phyloP scores from a whole-genome alignment of 2,888 invertebrate species.

The Eupithecia pulchellata region DNA sequence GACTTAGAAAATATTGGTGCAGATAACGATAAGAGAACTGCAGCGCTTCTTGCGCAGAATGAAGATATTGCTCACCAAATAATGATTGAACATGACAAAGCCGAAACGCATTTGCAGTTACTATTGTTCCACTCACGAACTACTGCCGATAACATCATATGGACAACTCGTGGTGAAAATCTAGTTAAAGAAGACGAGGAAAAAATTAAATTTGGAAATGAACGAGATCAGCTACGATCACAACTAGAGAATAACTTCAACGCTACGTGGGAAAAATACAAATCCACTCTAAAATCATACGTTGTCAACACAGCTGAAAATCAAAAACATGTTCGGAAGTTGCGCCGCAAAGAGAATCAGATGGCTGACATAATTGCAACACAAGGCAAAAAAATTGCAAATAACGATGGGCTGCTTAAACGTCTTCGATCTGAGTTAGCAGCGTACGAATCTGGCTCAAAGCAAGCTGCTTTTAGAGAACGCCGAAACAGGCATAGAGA shows the following conservation, averaged over 20 bases:
- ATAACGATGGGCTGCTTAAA: slow-evolving; percentile 68
- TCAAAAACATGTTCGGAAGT: slow-evolving; percentile 72
- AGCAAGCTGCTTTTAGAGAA: slow-evolving; percentile 75
- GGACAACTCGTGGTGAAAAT: slow-evolving; percentile 75
- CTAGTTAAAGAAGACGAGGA: slow-evolving; percentile 78
- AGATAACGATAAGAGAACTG: slow-evolving; percentile 63
- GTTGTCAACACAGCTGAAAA: slow-evolving; percentile 71
- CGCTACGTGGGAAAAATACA: slow-evolving; percentile 73
- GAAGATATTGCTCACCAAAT: slow-evolving; percentile 60
- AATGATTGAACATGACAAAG: slow-evolving; percentile 63
- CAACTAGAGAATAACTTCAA: slow-evolving; percentile 71
- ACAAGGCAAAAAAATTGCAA: slow-evolving; percentile 75
- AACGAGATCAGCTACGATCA: slow-evolving; percentile 70
- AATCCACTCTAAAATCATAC: slow-evolving; percentile 70
- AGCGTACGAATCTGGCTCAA: slow-evolving; percentile 77
- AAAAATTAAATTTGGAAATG: slow-evolving; percentile 61
- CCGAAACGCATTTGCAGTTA: slow-evolving; percentile 76
- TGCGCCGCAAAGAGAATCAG: slow-evolving; percentile 72
- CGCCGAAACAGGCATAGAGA: slow-evolving; percentile 71
- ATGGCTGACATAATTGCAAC: slow-evolving; percentile 79
- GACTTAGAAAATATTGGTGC: slow-evolving; percentile 68
- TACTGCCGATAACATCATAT: slow-evolving; percentile 66
- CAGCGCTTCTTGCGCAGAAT: slow-evolving; percentile 58
- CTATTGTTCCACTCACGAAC: slow-evolving; percentile 68
- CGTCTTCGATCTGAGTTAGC: slow-evolving; percentile 68